Conservation (phyloP, 2,113 vertebrate species). For the Phalacrocorax carbo region DNA sequence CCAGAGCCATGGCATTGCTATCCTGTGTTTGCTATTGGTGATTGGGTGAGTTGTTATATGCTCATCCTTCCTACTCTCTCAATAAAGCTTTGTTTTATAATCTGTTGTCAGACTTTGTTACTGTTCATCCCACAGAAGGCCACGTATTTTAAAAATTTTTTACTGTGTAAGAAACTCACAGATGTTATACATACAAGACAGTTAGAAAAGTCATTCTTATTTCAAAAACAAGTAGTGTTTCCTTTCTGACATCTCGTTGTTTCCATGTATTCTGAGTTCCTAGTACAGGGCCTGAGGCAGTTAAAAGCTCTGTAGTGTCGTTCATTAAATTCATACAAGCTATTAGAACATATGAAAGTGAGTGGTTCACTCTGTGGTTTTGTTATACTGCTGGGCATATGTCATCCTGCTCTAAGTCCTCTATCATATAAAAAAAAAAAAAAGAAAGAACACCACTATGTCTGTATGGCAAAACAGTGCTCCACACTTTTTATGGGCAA, state of each 20-base stretch:
- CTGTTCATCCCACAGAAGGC: neutral
- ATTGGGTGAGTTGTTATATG: neutral
- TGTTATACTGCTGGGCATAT: neutral
- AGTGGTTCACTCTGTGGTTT: neutral
- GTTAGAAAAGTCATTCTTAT: neutral
- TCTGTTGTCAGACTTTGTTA: neutral
- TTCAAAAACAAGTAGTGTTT: neutral
- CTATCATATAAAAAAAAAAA: neutral
- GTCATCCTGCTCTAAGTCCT: neutral
- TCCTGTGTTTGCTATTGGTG: neutral
- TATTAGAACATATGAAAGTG: neutral
- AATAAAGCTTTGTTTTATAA: neutral
- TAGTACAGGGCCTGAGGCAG: neutral
- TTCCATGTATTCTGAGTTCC: neutral
- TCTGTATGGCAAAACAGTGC: neutral
- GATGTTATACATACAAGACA: neutral
- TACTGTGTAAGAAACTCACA: neutral
- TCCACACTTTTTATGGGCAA: neutral
- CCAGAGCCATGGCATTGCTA: fast-evolving
- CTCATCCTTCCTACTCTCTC: neutral
- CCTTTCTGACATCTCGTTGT: neutral
- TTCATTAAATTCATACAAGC: neutral
- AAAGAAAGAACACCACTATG: fast-evolving
- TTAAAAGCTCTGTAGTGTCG: slow-evolving; percentile 3
- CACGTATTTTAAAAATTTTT: neutral